Percentiles rank a stretch among this genome's conserved stretches.
These are phyloP conservation scores for Agrotis exclamationis DNA, from an alignment of 2,888 invertebrate species.

Conservation along the genomic window DNA sequence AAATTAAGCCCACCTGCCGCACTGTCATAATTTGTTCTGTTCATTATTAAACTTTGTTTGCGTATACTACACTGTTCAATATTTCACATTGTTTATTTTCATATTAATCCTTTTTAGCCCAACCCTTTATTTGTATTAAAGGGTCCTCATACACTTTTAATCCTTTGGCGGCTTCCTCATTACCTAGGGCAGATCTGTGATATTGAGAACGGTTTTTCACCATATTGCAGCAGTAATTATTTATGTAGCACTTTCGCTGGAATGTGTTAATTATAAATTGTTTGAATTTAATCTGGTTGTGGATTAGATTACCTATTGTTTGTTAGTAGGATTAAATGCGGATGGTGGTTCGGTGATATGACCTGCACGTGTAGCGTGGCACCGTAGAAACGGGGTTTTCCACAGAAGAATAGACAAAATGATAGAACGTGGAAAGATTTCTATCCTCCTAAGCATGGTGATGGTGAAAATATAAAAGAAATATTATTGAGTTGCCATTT, in stretches of 20 bases:
- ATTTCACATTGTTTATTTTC: slow-evolving; percentile 68
- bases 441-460: no score
- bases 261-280: slow-evolving; percentile 59
- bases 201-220: slow-evolving; percentile 66
- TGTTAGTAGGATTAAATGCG: neutral
- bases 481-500: no score
- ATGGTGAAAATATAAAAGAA: neutral
- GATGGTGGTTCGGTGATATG: no score
- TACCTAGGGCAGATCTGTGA: slow-evolving; percentile 68
- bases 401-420: no score
- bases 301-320: slow-evolving; percentile 16
- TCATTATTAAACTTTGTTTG: slow-evolving; percentile 59
- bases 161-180: slow-evolving; percentile 70
- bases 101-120: slow-evolving; percentile 58
- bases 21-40: slow-evolving; percentile 37
- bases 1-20: slow-evolving; percentile 33
- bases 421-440: no score
- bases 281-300: slow-evolving; percentile 47
- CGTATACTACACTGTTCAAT: slow-evolving; percentile 55
- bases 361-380: no score
- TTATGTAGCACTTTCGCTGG: slow-evolving; percentile 60
- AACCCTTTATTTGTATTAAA: slow-evolving; percentile 65
- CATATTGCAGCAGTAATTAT: slow-evolving; percentile 65
- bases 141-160: slow-evolving; percentile 70
- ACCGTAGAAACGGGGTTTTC: no score